These are phyloP conservation scores for Enteromius fasciolatus DNA, from an alignment of 2,797 vertebrate species.

Conservation along the genomic window DNA sequence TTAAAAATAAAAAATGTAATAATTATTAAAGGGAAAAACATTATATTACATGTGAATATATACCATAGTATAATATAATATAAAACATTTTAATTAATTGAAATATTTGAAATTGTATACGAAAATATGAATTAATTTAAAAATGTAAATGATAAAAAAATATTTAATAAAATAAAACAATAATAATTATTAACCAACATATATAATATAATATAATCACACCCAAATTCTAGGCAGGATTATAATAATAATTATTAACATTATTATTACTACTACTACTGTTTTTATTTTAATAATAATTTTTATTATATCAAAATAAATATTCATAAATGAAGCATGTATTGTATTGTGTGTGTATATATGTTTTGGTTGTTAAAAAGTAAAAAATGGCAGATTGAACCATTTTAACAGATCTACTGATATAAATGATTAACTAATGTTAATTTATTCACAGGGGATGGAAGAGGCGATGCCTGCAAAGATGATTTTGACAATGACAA, in stretches of 20 bases:
- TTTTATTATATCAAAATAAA: background rate
- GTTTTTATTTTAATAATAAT: background rate
- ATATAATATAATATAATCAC: background rate
- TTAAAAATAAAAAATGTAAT: background rate
- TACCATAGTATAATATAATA: background rate
- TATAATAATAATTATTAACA: background rate
- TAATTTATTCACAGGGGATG: constrained; percentile 81
- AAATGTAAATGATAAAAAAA: too few species aligned
- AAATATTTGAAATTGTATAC: background rate
- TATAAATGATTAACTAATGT: background rate
- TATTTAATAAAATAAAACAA: background rate
- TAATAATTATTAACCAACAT: background rate
- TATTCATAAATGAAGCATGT: background rate
- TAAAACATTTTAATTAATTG: background rate
- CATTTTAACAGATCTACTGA: background rate
- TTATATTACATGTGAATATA: background rate
- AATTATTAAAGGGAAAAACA: background rate
- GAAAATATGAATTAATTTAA: background rate
- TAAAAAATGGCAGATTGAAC: background rate
- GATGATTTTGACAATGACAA: constrained; percentile 98
- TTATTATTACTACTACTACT: background rate
- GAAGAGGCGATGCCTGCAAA: constrained; percentile 93
- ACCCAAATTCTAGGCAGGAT: background rate
- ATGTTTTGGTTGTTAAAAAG: background rate
- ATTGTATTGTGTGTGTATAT: background rate